Evolutionary conservation across 2,113 vertebrate genomes (phyloP).

Genomic region (Haplochromis vanheusdeni): DNA sequence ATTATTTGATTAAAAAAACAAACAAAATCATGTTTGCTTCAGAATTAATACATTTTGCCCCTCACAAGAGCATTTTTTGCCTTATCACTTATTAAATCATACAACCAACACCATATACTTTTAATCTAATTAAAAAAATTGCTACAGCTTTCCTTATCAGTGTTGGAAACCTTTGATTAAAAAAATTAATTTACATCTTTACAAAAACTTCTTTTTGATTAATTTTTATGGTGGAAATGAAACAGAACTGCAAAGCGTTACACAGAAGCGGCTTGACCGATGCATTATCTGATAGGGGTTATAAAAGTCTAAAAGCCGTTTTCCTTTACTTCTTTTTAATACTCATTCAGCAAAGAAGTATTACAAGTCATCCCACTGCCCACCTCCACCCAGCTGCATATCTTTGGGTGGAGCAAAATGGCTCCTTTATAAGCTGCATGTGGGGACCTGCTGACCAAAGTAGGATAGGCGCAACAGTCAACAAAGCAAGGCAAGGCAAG

Average conservation of each 20-base stretch:
- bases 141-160: neutral
- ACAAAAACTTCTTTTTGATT: neutral
- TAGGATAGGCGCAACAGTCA: accelerated
- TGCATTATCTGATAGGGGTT: neutral
- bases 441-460: neutral
- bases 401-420: neutral
- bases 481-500: constrained; percentile 12
- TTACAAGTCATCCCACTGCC: neutral
- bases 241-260: neutral
- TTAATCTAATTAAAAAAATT: neutral
- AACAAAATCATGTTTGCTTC: neutral
- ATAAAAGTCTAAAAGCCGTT: neutral
- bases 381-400: neutral
- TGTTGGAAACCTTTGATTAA: neutral
- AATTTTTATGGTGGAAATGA: neutral
- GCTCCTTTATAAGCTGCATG: neutral
- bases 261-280: neutral
- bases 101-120: neutral
- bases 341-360: neutral
- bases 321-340: neutral
- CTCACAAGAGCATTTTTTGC: no score
- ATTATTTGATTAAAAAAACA: neutral
- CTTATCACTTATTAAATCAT: neutral
- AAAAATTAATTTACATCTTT: neutral
- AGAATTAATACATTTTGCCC: neutral